These are phyloP conservation scores for Morpho helenor DNA, from an alignment of 2,888 invertebrate species.

Conservation along the genomic window DNA sequence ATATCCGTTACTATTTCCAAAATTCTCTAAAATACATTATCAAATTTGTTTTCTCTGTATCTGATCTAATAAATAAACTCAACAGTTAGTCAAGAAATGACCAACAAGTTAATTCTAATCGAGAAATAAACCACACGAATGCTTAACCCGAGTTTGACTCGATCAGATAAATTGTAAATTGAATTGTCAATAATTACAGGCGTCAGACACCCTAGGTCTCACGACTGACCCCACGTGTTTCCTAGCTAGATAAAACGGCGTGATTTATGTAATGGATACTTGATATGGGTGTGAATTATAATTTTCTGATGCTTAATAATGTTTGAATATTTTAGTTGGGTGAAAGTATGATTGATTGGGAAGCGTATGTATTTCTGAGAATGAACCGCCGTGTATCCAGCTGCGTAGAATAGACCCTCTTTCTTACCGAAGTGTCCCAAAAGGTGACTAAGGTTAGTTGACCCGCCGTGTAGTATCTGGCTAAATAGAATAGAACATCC, in stretches of 20 bases:
- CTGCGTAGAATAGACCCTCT: no score
- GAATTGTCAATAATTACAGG: conserved; percentile 71
- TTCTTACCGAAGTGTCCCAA: no score
- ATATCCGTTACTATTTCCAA: no score
- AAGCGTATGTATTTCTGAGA: no score
- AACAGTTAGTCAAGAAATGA: not conserved
- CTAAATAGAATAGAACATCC: no score
- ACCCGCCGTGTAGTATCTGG: no score
- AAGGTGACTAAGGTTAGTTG: no score
- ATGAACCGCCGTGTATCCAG: no score
- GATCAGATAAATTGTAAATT: conserved; percentile 65
- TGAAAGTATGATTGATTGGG: not conserved
- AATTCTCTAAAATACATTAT: no score
- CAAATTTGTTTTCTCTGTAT: no score
- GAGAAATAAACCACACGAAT: conserved; percentile 23
- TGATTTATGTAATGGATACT: conserved; percentile 25
- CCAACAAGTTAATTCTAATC: conserved; percentile 12
- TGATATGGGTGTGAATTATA: conserved; percentile 21
- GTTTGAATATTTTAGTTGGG: not conserved
- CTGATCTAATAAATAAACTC: no score
- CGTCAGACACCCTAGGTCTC: conserved; percentile 32
- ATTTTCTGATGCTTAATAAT: conserved; percentile 6
- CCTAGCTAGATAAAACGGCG: conserved; percentile 22
- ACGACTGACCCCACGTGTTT: conserved; percentile 32
- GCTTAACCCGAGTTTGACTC: conserved; percentile 25